Base-by-base conservation (phyloP, 2,888 invertebrate genomes). In the Fabriciana adippe region DNA sequence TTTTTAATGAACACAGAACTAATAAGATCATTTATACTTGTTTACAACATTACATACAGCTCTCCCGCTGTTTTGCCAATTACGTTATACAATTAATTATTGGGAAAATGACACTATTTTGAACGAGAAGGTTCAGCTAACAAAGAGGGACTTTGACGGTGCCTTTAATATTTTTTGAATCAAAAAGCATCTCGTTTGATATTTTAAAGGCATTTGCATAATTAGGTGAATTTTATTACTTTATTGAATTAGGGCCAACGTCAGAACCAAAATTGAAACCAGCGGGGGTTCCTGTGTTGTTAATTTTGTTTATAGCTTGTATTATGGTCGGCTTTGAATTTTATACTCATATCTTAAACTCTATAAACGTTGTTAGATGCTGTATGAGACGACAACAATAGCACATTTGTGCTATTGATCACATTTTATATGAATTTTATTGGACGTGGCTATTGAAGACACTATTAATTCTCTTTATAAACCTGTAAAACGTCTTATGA, bases 151-250 rank as follows among this genome's bases (percentile, higher is more conserved):
- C 81, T 84, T 84, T 87, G 87, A 89, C 82, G 81, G 85, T 80
- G 78, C 84, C 81, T 81, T 82, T 89, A 85, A 89, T 89, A 89
- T 86, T 89, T 87, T 81, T 81, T 75, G 82, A 79, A 80, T 81
- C 79, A 84, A 87, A 88, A 87, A 81, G 85, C 83, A 86, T 88
- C 87, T 88, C 86, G 80, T 77, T 80, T 83, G 86, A 89, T 88
- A 89, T 89, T 90, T 89, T 84, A 86, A 86, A 86, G 74, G 84
- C 90, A 92, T 92, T 92, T 92, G 90, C 92, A 92, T 92, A 92
- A 92, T 92, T 92, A 92, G 91, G 92, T 92, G 92, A 90, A 92
- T 92, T 92, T 92, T 92, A 92, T 92, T 86, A 90, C 92, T 92
- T 92, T 92, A 92, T 92, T 92, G 92, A 92, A 92, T 92, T 92